phyloP scores from a whole-genome alignment of 2,888 invertebrate species.

The Ochropleura leucogaster region DNA sequence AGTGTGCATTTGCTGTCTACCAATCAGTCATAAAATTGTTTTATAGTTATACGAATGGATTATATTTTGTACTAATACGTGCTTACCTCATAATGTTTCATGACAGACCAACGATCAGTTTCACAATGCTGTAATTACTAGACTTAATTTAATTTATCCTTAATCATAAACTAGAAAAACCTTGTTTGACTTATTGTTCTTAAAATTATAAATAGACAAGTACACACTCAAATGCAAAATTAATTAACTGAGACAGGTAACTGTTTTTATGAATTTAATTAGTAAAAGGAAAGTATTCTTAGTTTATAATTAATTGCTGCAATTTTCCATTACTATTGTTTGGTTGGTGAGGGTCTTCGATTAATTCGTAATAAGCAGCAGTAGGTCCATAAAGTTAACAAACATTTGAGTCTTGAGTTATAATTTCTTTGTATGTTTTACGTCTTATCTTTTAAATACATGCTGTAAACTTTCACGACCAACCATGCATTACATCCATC shows the following conservation, averaged over 20 bases:
- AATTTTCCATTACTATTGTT: constrained; percentile 14
- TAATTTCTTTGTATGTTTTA: too few relatives aligned
- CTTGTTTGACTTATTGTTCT: constrained; percentile 20
- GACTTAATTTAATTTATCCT: constrained; percentile 8
- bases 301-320: constrained; percentile 13
- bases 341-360: background rate
- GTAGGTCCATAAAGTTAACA: background rate
- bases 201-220: background rate
- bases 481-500: too few relatives aligned
- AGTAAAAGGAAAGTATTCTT: constrained; percentile 18
- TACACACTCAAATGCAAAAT: background rate
- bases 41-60: background rate
- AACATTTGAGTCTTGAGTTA: too few relatives aligned
- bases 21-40: background rate
- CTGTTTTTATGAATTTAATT: constrained; percentile 12
- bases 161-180: constrained; percentile 10
- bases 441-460: too few relatives aligned
- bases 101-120: background rate
- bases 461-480: too few relatives aligned
- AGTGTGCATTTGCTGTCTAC: background rate
- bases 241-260: constrained; percentile 6
- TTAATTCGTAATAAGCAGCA: background rate
- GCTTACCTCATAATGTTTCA: background rate
- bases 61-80: background rate
- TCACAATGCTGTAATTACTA: background rate